A percentile compares a stretch with the other conserved stretches of the same genome.
These are phyloP conservation scores for Bombus pascuorum DNA, from an alignment of 1,140 invertebrate species.

Conservation along the genomic window DNA sequence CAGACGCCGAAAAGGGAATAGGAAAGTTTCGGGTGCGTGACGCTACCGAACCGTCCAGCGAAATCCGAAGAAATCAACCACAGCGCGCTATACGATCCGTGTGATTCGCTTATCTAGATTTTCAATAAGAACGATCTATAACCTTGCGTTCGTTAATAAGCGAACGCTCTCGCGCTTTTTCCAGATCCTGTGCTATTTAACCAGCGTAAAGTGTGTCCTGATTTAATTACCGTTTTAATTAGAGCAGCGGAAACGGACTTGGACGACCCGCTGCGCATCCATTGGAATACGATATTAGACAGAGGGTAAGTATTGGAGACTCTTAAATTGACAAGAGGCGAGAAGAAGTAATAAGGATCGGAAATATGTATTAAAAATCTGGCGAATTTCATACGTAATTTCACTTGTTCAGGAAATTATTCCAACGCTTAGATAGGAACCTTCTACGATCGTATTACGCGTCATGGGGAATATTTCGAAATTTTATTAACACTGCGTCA, in stretches of 20 bases:
- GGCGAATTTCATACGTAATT: too few species aligned
- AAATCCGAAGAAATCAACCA: conserved; percentile 50
- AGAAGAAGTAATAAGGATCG: too few species aligned
- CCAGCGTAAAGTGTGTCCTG: neutral
- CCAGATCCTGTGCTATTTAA: neutral
- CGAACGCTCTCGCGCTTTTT: neutral
- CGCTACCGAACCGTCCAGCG: neutral
- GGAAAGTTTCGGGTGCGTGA: conserved; percentile 49
- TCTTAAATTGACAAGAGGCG: neutral
- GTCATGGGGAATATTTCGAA: too few species aligned
- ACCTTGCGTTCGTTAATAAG: neutral
- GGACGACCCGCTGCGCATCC: neutral
- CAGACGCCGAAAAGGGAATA: conserved; percentile 56
- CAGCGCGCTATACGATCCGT: neutral
- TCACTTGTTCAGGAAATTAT: too few species aligned
- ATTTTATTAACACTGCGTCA: too few species aligned
- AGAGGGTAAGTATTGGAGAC: neutral
- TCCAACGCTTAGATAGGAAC: too few species aligned
- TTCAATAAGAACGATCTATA: neutral
- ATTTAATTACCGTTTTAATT: conserved; percentile 30
- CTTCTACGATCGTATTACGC: too few species aligned
- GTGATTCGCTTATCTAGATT: too few species aligned
- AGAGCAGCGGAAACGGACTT: neutral
- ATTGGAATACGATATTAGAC: neutral
- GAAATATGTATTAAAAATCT: too few species aligned